Evolutionary conservation across 1,140 invertebrate genomes (phyloP), one percentile per base, ranked within the genome.

Genomic region (Pygmarrhopalites habei): DNA sequence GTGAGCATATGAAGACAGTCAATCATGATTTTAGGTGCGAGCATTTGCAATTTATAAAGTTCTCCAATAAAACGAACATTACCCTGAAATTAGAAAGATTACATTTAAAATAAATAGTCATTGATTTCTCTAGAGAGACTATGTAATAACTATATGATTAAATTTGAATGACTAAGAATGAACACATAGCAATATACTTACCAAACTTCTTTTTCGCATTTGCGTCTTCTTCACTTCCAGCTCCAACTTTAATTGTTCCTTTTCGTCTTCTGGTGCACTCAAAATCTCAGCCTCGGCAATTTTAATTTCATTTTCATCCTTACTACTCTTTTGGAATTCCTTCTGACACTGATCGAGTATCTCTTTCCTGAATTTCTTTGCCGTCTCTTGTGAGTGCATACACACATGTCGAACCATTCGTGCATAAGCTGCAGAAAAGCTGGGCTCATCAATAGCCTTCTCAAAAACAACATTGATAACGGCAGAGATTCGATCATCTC

Each of bases 391-490:
- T 23, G 59, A 60, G 26, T 44, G 41, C 23, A 15, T 12, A 23
- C 53, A 56, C 3, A 56, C 26, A 17, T 53, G 26, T 12, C n/a
- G 43, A 53, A 82, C 66, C 80, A 97, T 85, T 46, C 85, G 80
- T 1, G 93, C 93, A 80, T 97, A 97, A 0, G 88, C 86, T 30
- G 87, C 84, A 7, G 90, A 90, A 74, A 95, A 97, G 73, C 85
- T 88, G 1, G 92, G 93, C 75, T 97, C 93, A 78, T 93, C 88
- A 29, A 96, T 86, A 32, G 93, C 93, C 80, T 84, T 67, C 55
- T 65, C 90, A 78, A 96, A 96, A 1, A 96, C 86, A 58, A 97
- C 81, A 74, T 90, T 83, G 72, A 95, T 94, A 14, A 95, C 88
- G 62, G 86, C 86, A 66, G 86, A 81, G 26, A 96, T 77, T 69